Conservation (phyloP, 2,113 vertebrate species). For the Thunnus maccoyii region DNA sequence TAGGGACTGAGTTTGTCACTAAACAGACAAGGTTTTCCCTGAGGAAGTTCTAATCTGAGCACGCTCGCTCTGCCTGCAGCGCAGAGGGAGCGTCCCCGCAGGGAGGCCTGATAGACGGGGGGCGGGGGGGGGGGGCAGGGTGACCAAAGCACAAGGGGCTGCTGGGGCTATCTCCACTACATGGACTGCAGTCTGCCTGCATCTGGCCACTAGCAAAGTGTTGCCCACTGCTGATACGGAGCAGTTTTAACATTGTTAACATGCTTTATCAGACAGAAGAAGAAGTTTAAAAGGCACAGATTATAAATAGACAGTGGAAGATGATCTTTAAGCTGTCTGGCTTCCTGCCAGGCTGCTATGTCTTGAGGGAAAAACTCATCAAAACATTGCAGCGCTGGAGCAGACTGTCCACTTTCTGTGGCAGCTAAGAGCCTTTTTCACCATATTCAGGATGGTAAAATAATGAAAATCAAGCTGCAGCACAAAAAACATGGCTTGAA, state of each 20-base stretch:
- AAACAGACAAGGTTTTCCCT: conserved; percentile 85
- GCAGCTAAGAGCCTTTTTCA: background rate
- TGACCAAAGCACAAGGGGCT: conserved; percentile 39
- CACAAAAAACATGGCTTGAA: background rate
- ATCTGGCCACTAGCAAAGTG: background rate
- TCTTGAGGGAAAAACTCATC: conserved; percentile 31
- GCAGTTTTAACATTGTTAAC: conserved; percentile 34
- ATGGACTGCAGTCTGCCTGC: conserved; percentile 29
- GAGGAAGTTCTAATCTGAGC: conserved; percentile 88
- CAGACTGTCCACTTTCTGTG: background rate
- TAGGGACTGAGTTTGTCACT: conserved; percentile 84
- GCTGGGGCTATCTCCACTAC: conserved; percentile 59
- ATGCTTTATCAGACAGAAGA: conserved; percentile 45
- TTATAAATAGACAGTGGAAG: conserved; percentile 24
- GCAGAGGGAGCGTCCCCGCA: conserved; percentile 26
- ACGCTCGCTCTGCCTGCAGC: conserved; percentile 73
- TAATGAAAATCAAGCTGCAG: background rate
- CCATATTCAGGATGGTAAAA: conserved; percentile 7
- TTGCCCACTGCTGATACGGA: conserved; percentile 35
- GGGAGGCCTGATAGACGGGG: conserved; percentile 55
- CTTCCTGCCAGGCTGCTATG: background rate
- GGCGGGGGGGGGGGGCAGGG: conserved; percentile 13
- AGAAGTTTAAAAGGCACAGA: conserved; percentile 33
- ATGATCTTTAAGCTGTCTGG: conserved; percentile 45
- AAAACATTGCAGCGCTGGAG: conserved; percentile 6